Evolutionary conservation across 2,797 vertebrate species (phyloP), one percentile per base, ranked within the genome.

Genomic region (Diglossa cyanea): DNA sequence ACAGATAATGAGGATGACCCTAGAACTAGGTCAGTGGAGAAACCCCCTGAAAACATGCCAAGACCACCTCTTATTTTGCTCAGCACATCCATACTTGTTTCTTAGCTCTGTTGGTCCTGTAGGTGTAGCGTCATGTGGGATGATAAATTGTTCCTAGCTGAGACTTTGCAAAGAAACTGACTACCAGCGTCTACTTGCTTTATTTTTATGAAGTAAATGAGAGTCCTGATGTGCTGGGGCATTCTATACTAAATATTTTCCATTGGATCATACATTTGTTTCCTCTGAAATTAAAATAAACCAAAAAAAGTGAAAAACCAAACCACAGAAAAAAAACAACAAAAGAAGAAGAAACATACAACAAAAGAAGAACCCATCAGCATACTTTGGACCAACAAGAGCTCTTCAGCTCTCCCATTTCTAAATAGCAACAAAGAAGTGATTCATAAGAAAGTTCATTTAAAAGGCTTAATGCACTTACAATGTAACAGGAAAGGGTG

Each of bases 101-200:
- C 0, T 47, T 50, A 26, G 31, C 3, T 3, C 20, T 53, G 4
- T 45, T 30, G 16, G 4, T 75, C 24, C 20, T 6, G 13, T 21
- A 47, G 7, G 18, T 1, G 0, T 40, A 75, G 19, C 13, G 11
- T 81, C 45, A 28, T 7, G 17, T 8, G 2, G 11, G 4, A 33
- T 19, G 14, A 60, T 37, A 73, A 72, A 70, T 42, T 37, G 4
- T 40, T 75, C 7, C 42, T 42, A 57, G 33, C 5, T 45, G n/a
- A 53, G 9, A 5, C 11, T 75, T 60, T 75, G 16, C 11, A 45
- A 57, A 48, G 28, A 65, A 88, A 65, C 7, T 68, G 7, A 2
- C 33, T 48, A 11, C 58, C 20, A 53, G 16, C 18, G 8, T n/a
- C 19, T 47, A 15, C 31, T 71, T 89, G 17, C 5, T 75, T 42